Conservation (phyloP, 2,113 vertebrate species). For the Zosterops hypoxanthus region DNA sequence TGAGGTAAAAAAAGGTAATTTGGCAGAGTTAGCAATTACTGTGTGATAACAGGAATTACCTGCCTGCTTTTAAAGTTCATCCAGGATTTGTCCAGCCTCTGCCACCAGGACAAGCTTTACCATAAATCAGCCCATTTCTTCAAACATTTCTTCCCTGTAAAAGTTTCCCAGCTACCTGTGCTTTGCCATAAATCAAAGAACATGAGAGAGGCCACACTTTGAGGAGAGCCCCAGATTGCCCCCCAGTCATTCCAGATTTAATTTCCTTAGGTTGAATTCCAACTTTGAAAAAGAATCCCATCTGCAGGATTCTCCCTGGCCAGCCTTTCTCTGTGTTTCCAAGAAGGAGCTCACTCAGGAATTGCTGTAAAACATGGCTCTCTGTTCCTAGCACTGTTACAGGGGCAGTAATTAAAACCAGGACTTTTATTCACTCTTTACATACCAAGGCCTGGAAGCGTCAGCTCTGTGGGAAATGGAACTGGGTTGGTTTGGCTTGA, state of each 20-base stretch:
- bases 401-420: constrained; percentile 1
- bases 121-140: neutral
- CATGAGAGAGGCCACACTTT: neutral
- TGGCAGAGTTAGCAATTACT: neutral
- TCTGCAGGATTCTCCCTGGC: neutral
- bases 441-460: neutral
- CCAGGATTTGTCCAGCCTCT: neutral
- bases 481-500: neutral
- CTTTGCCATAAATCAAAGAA: neutral
- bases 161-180: neutral
- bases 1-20: neutral
- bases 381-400: neutral
- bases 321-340: neutral
- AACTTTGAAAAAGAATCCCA: neutral
- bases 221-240: neutral
- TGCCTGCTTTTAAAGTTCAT: neutral
- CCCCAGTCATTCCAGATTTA: neutral
- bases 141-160: neutral
- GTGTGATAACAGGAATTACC: neutral
- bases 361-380: neutral
- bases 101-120: neutral
- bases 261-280: neutral
- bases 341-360: neutral
- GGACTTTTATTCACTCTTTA: neutral
- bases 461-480: neutral